Conservation (phyloP, 1,140 invertebrate species). For the Camponotus pennsylvanicus region DNA sequence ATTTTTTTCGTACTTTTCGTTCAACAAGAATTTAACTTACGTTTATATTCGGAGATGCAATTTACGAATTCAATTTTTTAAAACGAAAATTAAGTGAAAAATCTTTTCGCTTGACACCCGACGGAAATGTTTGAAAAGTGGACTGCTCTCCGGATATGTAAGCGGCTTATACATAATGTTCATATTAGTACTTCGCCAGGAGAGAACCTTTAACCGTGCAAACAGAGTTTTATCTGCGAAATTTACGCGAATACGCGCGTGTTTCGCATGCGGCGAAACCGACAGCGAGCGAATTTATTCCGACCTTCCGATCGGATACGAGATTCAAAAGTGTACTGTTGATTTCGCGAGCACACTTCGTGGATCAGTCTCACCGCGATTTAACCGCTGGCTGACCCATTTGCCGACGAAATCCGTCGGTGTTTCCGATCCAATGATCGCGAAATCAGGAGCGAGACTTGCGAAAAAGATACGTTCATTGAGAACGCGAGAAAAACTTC, state of each 20-base stretch:
- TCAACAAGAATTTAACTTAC: neutral
- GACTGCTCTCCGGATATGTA: neutral
- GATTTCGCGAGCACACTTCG: neutral
- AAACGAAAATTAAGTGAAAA: neutral
- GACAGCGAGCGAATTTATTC: neutral
- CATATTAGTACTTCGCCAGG: neutral
- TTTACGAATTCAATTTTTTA: neutral
- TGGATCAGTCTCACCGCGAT: neutral
- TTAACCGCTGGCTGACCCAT: neutral
- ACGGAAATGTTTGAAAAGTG: neutral
- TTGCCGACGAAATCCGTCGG: neutral
- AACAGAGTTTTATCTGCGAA: neutral
- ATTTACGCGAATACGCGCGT: neutral
- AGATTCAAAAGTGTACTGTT: neutral
- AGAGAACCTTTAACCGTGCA: slow-evolving; percentile 3
- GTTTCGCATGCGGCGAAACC: neutral
- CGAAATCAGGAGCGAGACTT: slow-evolving; percentile 1
- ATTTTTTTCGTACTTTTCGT: no score
- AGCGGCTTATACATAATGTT: slow-evolving; percentile 13
- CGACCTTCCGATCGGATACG: neutral
- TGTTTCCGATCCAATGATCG: neutral
- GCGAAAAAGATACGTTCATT: slow-evolving; percentile 3
- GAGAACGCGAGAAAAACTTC: slow-evolving; percentile 59
- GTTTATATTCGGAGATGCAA: neutral
- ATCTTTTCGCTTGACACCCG: neutral